Evolutionary conservation across 2,113 vertebrate genomes (phyloP).

Genomic region (Caranx melampygus): DNA sequence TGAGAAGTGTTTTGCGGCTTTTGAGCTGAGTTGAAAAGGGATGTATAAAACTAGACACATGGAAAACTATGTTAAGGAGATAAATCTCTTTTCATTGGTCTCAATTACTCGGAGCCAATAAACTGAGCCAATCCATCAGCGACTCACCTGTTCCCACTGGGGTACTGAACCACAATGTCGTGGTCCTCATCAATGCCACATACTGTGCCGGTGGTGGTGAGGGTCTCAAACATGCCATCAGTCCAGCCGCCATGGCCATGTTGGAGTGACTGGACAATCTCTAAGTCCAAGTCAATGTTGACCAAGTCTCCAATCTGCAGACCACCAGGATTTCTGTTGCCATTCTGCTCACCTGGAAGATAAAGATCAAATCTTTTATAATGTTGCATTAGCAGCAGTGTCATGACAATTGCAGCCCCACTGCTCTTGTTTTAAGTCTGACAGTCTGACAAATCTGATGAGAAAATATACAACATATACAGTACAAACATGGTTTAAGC

Average conservation of each 20-base stretch:
- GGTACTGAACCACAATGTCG: constrained; percentile 98
- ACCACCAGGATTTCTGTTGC: constrained; percentile 97
- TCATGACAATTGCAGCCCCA: too few species aligned
- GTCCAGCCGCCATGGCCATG: constrained; percentile 99
- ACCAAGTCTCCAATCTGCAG: constrained; percentile 98
- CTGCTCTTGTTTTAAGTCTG: too few species aligned
- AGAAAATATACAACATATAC: background rate
- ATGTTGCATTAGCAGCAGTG: background rate
- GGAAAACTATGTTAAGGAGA: background rate
- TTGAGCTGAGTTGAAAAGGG: background rate
- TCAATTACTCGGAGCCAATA: background rate
- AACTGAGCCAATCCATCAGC: background rate
- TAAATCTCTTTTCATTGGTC: background rate
- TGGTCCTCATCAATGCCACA: constrained; percentile 99
- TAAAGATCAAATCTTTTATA: background rate
- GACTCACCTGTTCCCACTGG: constrained; percentile 96
- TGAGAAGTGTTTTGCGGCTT: background rate
- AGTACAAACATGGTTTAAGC: background rate
- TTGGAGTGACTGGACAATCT: constrained; percentile 99
- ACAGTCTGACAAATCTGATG: background rate
- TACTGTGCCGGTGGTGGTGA: constrained; percentile 98
- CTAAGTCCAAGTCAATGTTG: constrained; percentile 98
- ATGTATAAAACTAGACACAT: background rate
- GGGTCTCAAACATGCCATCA: constrained; percentile 99
- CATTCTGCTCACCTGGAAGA: constrained; percentile 94